A percentile compares a stretch with the other conserved stretches of the same genome.
phyloP scores from a whole-genome alignment of 1,140 invertebrate species.

The Neodiprion virginianus region DNA sequence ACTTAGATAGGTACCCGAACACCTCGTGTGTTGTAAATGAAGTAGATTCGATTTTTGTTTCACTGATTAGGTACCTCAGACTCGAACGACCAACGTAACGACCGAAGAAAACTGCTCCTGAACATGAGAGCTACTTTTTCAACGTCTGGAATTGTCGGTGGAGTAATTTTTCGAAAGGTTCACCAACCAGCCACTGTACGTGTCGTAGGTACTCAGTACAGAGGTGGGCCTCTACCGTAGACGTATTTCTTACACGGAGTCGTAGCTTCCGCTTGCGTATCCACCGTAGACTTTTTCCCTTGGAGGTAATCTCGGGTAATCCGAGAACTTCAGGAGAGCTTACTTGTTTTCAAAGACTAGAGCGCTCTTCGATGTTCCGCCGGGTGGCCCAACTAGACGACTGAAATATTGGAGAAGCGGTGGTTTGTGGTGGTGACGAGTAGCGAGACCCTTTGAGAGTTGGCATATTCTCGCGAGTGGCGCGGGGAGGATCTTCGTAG shows the following conservation, averaged over 20 bases:
- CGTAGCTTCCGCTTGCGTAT: background rate
- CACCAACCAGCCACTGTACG: too few relatives aligned
- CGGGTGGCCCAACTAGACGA: background rate
- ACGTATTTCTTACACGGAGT: background rate
- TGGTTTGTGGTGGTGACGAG: slow-evolving; percentile 1
- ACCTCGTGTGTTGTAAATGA: too few relatives aligned
- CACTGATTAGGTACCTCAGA: too few relatives aligned
- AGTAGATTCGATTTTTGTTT: too few relatives aligned
- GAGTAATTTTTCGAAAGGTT: too few relatives aligned
- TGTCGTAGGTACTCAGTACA: too few relatives aligned
- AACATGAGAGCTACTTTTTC: too few relatives aligned
- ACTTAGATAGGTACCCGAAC: too few relatives aligned
- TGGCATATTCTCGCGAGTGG: background rate
- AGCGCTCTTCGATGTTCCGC: background rate
- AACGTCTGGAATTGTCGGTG: too few relatives aligned
- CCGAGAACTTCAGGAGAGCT: background rate
- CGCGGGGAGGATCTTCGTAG: slow-evolving; percentile 27
- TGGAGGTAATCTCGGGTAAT: slow-evolving; percentile 1
- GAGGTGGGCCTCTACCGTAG: too few relatives aligned
- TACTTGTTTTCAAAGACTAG: background rate
- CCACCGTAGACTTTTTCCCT: background rate
- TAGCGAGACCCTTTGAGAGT: slow-evolving; percentile 10
- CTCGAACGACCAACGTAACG: too few relatives aligned
- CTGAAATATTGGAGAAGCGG: background rate
- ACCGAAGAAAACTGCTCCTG: too few relatives aligned